These are phyloP conservation scores for Invenusta paracnida DNA, from an alignment of 2,888 invertebrate genomes.

Conservation along the genomic window DNA sequence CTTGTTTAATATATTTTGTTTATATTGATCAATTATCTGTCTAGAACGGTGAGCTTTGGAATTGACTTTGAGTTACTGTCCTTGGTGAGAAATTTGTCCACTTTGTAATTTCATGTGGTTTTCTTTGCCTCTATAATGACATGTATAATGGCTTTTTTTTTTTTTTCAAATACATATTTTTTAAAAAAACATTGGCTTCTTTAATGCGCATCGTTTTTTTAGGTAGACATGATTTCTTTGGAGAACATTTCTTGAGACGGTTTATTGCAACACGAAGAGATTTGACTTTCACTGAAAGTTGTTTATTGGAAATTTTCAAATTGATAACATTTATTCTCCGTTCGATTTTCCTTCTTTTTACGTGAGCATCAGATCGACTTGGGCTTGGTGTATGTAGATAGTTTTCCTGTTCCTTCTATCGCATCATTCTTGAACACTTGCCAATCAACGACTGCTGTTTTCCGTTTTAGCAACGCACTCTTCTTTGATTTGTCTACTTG, in stretches of 20 bases:
- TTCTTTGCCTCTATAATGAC: not conserved
- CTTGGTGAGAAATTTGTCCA: slow-evolving; percentile 2
- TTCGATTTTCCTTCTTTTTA: slow-evolving; percentile 7
- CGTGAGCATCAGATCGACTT: not conserved
- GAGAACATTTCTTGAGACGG: slow-evolving; percentile 3
- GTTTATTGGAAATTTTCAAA: slow-evolving; percentile 4
- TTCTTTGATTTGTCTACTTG: slow-evolving; percentile 15
- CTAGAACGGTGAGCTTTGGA: not conserved
- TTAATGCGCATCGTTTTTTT: not conserved
- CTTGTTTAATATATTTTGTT: too few relatives aligned
- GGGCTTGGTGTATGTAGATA: not conserved
- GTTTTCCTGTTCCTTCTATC: slow-evolving; percentile 1
- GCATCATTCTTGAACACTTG: not conserved
- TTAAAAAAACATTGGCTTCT: not conserved
- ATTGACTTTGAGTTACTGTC: not conserved
- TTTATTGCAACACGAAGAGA: not conserved
- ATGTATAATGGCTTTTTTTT: not conserved
- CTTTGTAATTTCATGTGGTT: not conserved
- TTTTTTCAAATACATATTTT: not conserved
- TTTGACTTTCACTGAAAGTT: not conserved
- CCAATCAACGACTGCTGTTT: not conserved
- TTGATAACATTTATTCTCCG: not conserved
- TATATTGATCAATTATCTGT: not conserved
- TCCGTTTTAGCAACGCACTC: not conserved
- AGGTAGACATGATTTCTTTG: not conserved